Percentiles rank a stretch among this genome's conserved stretches.
Conservation (phyloP, 2,797 vertebrate genomes). For the Helicolenus hilgendorfi region DNA sequence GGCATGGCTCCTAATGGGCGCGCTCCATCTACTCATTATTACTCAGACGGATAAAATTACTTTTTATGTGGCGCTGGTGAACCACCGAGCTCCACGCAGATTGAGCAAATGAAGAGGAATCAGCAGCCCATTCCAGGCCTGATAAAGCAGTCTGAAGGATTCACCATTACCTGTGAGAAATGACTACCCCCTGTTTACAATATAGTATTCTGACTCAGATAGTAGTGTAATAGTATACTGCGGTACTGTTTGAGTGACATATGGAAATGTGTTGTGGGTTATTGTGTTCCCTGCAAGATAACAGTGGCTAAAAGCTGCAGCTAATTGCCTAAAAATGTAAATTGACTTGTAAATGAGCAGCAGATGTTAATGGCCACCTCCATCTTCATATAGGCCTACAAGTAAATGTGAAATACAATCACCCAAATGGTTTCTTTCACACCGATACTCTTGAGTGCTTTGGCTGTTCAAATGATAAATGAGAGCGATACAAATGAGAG, state of each 20-base stretch:
- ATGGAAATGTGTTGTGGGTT: constrained; percentile 36
- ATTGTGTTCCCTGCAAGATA: constrained; percentile 22
- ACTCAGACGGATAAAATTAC: constrained; percentile 77
- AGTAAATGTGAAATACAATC: constrained; percentile 7
- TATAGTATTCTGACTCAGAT: background rate
- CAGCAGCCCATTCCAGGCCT: constrained; percentile 39
- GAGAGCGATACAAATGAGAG: background rate
- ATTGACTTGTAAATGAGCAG: constrained; percentile 59
- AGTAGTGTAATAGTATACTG: background rate
- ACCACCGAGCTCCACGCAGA: constrained; percentile 50
- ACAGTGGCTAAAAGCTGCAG: constrained; percentile 50
- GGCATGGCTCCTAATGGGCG: constrained; percentile 77
- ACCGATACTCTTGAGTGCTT: background rate
- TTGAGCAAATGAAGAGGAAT: constrained; percentile 74
- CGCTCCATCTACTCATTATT: constrained; percentile 85
- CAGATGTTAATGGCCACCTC: constrained; percentile 55
- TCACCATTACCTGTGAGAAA: constrained; percentile 27
- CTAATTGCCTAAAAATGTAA: constrained; percentile 72
- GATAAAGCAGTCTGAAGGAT: constrained; percentile 37
- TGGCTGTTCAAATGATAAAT: constrained; percentile 8
- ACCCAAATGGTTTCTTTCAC: constrained; percentile 19
- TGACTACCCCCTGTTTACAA: background rate
- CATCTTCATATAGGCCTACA: constrained; percentile 24
- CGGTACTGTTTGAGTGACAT: constrained; percentile 43
- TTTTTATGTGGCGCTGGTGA: constrained; percentile 75